Conservation (phyloP, 2,888 invertebrate genomes). For the Heliconius ismenius region DNA sequence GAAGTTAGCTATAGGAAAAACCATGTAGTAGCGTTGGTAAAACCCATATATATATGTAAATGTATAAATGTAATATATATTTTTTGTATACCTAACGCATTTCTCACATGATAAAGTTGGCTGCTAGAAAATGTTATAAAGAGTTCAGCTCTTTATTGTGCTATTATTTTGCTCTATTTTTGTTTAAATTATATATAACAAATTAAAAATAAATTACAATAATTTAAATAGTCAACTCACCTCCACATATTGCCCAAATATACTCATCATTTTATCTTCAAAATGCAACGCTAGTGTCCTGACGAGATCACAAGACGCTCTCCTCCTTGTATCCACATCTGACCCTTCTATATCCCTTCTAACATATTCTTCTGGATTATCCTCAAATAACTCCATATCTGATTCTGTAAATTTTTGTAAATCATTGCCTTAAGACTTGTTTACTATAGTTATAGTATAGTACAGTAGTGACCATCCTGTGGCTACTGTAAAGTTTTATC, state of each 20-base stretch:
- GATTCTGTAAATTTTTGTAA: conserved; percentile 79
- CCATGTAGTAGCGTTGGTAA: too few species aligned
- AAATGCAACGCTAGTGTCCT: conserved; percentile 93
- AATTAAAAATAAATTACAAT: background rate
- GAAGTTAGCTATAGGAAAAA: too few species aligned
- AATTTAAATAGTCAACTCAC: conserved; percentile 63
- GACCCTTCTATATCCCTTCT: conserved; percentile 98
- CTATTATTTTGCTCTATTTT: too few species aligned
- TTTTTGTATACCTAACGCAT: too few species aligned
- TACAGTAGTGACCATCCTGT: too few species aligned
- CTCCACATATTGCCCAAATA: conserved; percentile 93
- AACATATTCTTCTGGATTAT: conserved; percentile 98
- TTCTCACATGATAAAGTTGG: too few species aligned
- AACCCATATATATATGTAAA: too few species aligned
- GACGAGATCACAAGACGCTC: conserved; percentile 98
- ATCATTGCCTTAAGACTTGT: background rate
- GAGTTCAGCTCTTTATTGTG: too few species aligned
- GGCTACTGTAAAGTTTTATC: too few species aligned
- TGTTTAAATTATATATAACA: too few species aligned
- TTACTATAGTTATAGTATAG: background rate
- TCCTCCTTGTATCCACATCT: conserved; percentile 96
- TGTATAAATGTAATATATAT: too few species aligned
- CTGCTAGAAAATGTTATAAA: too few species aligned
- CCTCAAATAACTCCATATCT: conserved; percentile 98
- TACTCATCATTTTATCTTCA: conserved; percentile 92